These are phyloP conservation scores for Eucera pruinosa DNA, from an alignment of 2,888 invertebrate species.

Conservation along the genomic window DNA sequence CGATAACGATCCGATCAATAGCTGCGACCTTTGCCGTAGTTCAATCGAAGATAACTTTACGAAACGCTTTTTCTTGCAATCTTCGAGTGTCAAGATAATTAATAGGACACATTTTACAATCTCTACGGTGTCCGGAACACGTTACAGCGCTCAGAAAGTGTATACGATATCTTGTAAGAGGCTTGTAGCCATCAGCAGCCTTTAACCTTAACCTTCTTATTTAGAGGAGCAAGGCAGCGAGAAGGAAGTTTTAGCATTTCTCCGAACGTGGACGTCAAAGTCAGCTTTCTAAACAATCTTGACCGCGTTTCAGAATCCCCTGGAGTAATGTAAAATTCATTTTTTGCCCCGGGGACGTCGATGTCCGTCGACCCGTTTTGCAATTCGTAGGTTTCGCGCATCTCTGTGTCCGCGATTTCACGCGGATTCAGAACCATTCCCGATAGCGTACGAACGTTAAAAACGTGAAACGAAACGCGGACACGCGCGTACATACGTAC, in stretches of 20 bases:
- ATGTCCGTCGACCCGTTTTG: constrained; percentile 22
- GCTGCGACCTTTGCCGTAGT: too few relatives aligned
- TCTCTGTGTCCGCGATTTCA: constrained; percentile 36
- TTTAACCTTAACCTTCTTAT: constrained; percentile 37
- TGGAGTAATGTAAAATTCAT: constrained; percentile 50
- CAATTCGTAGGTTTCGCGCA: constrained; percentile 4
- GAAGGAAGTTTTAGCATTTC: constrained; percentile 41
- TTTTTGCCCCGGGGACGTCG: constrained; percentile 21
- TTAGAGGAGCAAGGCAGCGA: constrained; percentile 13
- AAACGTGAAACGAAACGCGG: constrained; percentile 3
- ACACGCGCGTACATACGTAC: not conserved
- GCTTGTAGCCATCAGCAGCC: constrained; percentile 8
- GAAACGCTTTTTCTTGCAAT: not conserved
- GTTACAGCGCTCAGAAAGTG: constrained; percentile 11
- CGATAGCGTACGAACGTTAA: not conserved
- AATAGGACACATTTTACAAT: constrained; percentile 8
- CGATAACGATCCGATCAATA: too few relatives aligned
- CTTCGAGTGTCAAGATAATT: not conserved
- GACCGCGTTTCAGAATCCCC: constrained; percentile 41
- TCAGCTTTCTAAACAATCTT: constrained; percentile 55
- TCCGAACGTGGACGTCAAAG: constrained; percentile 19
- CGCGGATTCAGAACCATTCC: constrained; percentile 32
- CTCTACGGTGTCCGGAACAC: not conserved
- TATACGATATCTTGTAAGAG: constrained; percentile 1
- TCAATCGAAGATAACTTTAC: too few relatives aligned